These are phyloP conservation scores for Chascanopsetta lugubris DNA, from an alignment of 2,113 vertebrate species.

Conservation along the genomic window DNA sequence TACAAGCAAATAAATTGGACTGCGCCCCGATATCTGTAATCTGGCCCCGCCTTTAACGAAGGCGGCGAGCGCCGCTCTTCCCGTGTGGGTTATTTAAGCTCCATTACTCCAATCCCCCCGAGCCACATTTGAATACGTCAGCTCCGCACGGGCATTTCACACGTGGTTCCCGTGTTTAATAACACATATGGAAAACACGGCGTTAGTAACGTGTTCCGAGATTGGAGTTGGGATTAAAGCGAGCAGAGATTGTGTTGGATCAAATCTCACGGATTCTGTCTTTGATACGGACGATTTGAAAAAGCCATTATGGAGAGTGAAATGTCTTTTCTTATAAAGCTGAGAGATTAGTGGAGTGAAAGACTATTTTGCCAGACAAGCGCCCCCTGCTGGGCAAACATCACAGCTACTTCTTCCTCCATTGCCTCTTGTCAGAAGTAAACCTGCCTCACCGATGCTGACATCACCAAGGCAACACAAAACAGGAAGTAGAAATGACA, in stretches of 20 bases:
- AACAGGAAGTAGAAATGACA: no score
- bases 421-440: no score
- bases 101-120: conserved; percentile 35
- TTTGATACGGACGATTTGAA: neutral
- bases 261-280: conserved; percentile 7
- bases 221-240: conserved; percentile 23
- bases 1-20: conserved; percentile 49
- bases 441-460: no score
- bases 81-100: conserved; percentile 30
- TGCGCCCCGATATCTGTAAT: conserved; percentile 32
- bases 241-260: conserved; percentile 8
- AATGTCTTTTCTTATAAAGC: no score
- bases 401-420: no score
- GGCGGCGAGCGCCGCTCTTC: conserved; percentile 11
- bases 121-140: conserved; percentile 29
- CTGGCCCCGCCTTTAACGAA: conserved; percentile 39
- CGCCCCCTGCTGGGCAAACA: no score
- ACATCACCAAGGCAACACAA: no score
- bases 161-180: conserved; percentile 1
- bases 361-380: no score
- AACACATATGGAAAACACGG: neutral
- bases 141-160: conserved; percentile 21
- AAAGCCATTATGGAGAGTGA: neutral
- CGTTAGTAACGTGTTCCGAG: neutral
- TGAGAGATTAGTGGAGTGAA: no score